Base-by-base conservation (phyloP, 2,797 vertebrate species). In the Squalus acanthias region DNA sequence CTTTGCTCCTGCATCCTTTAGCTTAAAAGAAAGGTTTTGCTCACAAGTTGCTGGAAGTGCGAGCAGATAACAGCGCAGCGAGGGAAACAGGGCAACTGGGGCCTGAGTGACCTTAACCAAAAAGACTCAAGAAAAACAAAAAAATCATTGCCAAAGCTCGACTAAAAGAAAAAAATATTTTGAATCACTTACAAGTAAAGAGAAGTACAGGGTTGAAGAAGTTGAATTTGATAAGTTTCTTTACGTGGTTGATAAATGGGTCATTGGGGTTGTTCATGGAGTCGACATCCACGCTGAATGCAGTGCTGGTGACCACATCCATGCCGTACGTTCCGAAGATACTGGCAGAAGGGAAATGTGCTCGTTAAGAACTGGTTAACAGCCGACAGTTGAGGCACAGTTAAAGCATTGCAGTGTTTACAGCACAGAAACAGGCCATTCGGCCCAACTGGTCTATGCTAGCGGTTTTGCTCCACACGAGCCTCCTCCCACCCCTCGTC, bases 241-340 rank as follows among this genome's bases (percentile, higher is more conserved):
- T 97, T 88, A 98, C 72, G 39, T 99, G 97, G 69, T 96, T 39
- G 63, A 97, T 96, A 95, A 99, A 97, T 0, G 98, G 98, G 63
- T 98, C 98, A 0, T 98, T 96, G 10, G 98, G 97, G 70, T 98
- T 98, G 97, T 98, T 98, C 96, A 98, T 97, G 89, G 99, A 98
- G 97, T 99, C 97, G 0, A 98, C 96, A 79, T 99, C 98, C 33
- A 99, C 97, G 12, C 98, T 98, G 0, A 99, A 99, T 0, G 98
- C 98, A 0, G 98, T 97, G 92, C 98, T 99, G 96, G 98, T 97
- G 96, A 98, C 97, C 0, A 98, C 97, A 0, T 99, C 98, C 97
- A 99, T 97, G 97, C 98, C 98, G 97, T 98, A 99, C 0, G 98
- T 97, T 29, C 97, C 98, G 72, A 99, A 65, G 50, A 98, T 96